A percentile compares a stretch with the other conserved stretches of the same genome.
Evolutionary conservation across 37 sponge, comb jelly and placozoan species (phyloP).

Genomic region (Bolinopsis microptera): DNA sequence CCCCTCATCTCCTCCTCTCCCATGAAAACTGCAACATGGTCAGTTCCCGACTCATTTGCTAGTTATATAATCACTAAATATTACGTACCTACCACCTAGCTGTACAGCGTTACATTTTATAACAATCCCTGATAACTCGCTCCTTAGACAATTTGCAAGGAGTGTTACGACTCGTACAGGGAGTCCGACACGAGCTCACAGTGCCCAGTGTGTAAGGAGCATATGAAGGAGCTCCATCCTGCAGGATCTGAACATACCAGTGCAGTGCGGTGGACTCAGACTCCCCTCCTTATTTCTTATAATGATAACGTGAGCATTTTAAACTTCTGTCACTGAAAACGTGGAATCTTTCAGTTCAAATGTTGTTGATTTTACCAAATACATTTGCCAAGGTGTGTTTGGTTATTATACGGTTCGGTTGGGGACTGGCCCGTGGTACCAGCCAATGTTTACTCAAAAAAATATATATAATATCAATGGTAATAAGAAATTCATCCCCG

Average conservation of each 20-base stretch:
- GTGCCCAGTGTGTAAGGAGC: slow-evolving; percentile 46
- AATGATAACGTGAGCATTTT: not conserved
- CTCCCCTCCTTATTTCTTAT: not conserved
- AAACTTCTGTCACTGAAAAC: no score
- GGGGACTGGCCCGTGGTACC: no score
- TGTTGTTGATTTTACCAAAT: no score
- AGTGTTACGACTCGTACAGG: slow-evolving; percentile 50
- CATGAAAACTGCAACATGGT: slow-evolving; percentile 57
- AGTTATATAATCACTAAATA: not conserved
- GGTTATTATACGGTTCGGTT: no score
- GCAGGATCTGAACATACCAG: not conserved
- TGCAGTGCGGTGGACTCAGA: slow-evolving; percentile 10
- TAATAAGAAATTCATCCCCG: no score
- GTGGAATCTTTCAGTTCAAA: no score
- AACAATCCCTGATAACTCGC: not conserved
- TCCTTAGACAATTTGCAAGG: not conserved
- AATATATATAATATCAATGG: no score
- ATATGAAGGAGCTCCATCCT: not conserved
- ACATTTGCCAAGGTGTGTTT: no score
- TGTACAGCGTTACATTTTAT: not conserved
- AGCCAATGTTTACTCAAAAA: no score
- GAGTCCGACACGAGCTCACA: not conserved
- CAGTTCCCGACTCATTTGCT: not conserved
- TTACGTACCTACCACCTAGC: no score
- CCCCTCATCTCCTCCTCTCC: slow-evolving; percentile 51